Base-by-base conservation (phyloP, 2,113 vertebrate genomes). In the Aegithalos caudatus region DNA sequence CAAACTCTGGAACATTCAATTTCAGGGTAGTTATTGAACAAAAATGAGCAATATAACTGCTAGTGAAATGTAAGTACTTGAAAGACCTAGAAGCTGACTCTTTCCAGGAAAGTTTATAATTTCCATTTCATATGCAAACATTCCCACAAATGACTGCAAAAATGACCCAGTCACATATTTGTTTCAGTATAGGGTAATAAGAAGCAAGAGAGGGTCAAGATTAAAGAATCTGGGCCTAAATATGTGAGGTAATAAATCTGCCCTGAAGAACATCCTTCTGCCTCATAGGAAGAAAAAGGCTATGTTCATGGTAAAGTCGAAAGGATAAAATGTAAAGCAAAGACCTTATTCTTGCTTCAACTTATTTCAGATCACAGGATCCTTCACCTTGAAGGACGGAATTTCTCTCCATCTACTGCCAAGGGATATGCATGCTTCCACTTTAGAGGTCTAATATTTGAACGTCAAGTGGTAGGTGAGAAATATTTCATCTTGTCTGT, bases 1-100 rank as follows among this genome's bases (percentile, higher is more conserved):
- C 92, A 93, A 73, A 93, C 50, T 89, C 70, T 94, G 78, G 60
- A 77, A 95, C 91, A 37, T 78, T 81, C 58, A n/a, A 23, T 94
- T 94, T 94, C 69, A 61, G 70, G 7, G 24, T 66, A 84, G 72
- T 83, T 94, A 85, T 37, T 94, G 31, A 91, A 82, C 88, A 66
- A 95, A 96, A 95, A 93, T 58, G 56, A 91, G 70, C 37, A 92
- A 37, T 71, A 85, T 57, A 91, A 77, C 61, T 62, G 73, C 91
- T 66, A 85, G 88, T 38, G 65, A 94, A 96, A 70, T 51, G 17
- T 61, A 77, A 96, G 51, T 78, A 33, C 66, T 93, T 74, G 64
- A 83, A 93, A 88, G 20, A 25, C 33, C 44, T 82, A 65, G 37
- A 92, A 92, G 20, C 16, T 77, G 45, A 71, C 35, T 50, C 72